These are phyloP conservation scores for Pinctada fucata DNA, from an alignment of 2,888 invertebrate genomes.

Conservation along the genomic window DNA sequence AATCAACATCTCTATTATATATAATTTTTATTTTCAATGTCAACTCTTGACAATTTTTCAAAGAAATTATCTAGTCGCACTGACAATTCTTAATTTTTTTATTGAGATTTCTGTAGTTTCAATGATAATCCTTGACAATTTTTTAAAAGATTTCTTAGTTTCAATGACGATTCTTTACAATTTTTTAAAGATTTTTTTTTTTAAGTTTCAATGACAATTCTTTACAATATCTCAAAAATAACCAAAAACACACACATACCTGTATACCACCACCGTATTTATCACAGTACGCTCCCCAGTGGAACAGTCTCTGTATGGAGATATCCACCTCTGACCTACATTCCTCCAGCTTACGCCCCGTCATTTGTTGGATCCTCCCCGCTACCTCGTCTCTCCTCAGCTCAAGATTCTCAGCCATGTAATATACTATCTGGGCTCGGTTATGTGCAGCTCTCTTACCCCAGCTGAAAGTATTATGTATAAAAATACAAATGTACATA, in stretches of 20 bases:
- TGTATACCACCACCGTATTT: slow-evolving; percentile 77
- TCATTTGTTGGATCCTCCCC: slow-evolving; percentile 66
- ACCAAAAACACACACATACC: slow-evolving; percentile 53
- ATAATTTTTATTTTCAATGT: too few species aligned
- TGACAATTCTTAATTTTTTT: too few species aligned
- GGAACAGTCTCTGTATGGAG: slow-evolving; percentile 75
- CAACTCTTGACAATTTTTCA: too few species aligned
- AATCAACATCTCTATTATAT: too few species aligned
- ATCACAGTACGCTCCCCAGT: slow-evolving; percentile 77
- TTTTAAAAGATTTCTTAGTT: too few species aligned
- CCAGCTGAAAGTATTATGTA: slow-evolving; percentile 67
- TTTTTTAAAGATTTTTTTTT: too few species aligned
- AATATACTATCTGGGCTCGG: slow-evolving; percentile 77
- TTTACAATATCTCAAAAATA: too few species aligned
- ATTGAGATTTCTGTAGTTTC: too few species aligned
- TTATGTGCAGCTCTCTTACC: slow-evolving; percentile 76
- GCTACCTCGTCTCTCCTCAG: slow-evolving; percentile 72
- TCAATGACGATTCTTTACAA: too few species aligned
- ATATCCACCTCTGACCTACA: slow-evolving; percentile 70
- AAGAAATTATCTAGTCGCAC: too few species aligned
- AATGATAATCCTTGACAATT: too few species aligned
- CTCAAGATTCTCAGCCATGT: slow-evolving; percentile 77
- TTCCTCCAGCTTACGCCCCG: slow-evolving; percentile 63
- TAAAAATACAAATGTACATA: neutral
- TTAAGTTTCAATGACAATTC: too few species aligned